Percentiles rank a stretch among this genome's conserved stretches.
Evolutionary conservation across 35 echinoderm and acorn worm genomes (phyloP).

Genomic region (Ophiothrix spiculata): DNA sequence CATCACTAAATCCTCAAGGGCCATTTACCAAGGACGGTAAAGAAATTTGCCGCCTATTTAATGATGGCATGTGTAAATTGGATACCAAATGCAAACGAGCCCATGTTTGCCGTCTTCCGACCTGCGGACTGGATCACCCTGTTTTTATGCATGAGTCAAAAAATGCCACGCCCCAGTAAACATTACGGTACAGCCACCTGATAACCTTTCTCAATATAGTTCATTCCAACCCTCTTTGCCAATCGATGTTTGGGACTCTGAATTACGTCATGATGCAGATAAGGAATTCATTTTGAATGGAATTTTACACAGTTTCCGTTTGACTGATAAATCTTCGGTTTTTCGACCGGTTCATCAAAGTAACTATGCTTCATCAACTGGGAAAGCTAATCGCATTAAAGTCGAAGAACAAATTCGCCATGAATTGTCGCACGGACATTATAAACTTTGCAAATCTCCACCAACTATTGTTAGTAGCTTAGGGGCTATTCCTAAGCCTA

Average conservation of each 20-base stretch:
- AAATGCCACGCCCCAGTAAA: background rate
- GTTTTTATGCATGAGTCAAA: background rate
- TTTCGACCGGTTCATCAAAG: background rate
- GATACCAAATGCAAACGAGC: background rate
- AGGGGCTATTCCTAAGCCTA: background rate
- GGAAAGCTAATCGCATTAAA: background rate
- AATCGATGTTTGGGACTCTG: background rate
- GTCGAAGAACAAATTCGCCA: background rate
- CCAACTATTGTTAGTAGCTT: background rate
- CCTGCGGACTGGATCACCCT: background rate
- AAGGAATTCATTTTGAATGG: background rate
- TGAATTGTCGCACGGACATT: background rate
- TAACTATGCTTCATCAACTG: background rate
- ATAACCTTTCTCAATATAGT: background rate
- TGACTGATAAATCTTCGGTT: background rate
- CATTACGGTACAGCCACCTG: background rate
- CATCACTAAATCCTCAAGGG: background rate
- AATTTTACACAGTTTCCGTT: background rate
- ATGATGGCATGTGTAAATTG: background rate
- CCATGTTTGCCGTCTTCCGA: background rate
- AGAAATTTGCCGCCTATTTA: background rate
- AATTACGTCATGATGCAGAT: background rate
- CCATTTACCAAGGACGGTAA: background rate
- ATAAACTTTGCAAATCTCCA: background rate
- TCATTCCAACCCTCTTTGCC: background rate